Conservation (phyloP, 2,797 vertebrate genomes). For the Sphaeramia orbicularis region DNA sequence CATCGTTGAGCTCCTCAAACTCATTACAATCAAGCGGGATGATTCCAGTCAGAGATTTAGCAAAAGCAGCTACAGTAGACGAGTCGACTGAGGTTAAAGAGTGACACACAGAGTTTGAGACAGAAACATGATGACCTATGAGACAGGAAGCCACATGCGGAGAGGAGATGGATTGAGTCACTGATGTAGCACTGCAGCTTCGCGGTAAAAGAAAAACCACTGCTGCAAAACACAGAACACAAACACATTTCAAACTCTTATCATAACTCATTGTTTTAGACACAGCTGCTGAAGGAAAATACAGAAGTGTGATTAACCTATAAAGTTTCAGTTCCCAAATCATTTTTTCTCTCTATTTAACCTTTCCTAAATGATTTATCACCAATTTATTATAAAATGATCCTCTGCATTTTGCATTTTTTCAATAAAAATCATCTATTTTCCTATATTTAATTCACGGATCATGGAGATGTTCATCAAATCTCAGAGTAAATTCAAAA, state of each 20-base stretch:
- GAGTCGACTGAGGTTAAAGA: constrained; percentile 45
- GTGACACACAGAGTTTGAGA: constrained; percentile 32
- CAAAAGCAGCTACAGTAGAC: constrained; percentile 24
- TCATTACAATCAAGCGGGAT: constrained; percentile 57
- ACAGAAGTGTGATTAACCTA: neutral
- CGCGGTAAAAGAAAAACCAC: constrained; percentile 31
- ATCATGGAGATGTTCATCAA: no score
- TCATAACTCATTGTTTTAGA: neutral
- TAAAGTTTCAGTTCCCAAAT: no score
- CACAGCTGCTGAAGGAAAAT: neutral
- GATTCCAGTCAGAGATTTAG: constrained; percentile 33
- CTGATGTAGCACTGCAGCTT: neutral
- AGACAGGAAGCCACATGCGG: constrained; percentile 68
- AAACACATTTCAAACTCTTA: neutral
- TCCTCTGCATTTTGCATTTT: no score
- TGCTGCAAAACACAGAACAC: constrained; percentile 15
- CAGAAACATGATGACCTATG: constrained; percentile 47
- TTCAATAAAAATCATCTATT: no score
- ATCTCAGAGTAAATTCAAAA: no score
- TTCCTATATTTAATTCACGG: no score
- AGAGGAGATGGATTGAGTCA: constrained; percentile 18
- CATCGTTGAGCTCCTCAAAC: constrained; percentile 65
- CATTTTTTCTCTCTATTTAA: no score
- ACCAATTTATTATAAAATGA: no score
- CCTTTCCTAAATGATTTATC: no score